Evolutionary conservation across 2,113 vertebrate species (phyloP), one percentile per base, ranked within the genome.

Genomic region (Microtus pennsylvanicus): DNA sequence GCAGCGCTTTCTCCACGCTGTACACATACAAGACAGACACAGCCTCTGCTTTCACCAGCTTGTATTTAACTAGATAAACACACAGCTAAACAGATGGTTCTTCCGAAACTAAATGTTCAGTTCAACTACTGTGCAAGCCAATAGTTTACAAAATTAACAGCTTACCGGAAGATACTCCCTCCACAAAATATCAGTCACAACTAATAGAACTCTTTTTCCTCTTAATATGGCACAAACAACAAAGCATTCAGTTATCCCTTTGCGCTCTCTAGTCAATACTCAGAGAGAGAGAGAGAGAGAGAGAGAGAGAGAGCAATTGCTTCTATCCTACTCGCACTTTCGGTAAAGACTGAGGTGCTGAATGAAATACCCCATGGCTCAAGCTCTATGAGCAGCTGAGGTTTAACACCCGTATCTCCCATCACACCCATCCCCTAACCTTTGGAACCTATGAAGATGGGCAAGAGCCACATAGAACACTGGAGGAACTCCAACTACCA

Each of bases 121-220:
- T 55, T 87, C 19, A 24, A 52, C 90, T 78, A 38, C 11, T 33
- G 33, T 17, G 45, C 4, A 50, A 95, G 38, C 12, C 65, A 89
- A 67, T 93, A 77, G 91, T 92, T 83, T 45, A 55, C 88, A 96
- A 89, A 83, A 63, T 89, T 45, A 82, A n/a, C 13, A 90, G 33
- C 35, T 80, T 5, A 74, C 65, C 75, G 26, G 82, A 12, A 96
- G 19, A 87, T 21, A 75, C 6, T 1, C 19, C 13, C 8, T 96
- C 8, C 67, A 75, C 3, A 89, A 91, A 89, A 50, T 63, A 82
- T 33, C 30, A 55, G 35, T 52, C 52, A 14, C 52, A 88, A 65
- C 13, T 72, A 78, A 78, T 12, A 87, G 30, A 82, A 78, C 55
- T 83, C 21, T 63, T 58, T 87, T 94, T 89, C 17, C 38, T 91